Evolutionary conservation across 2,888 invertebrate genomes (phyloP).

Genomic region (Polydrusus cervinus): DNA sequence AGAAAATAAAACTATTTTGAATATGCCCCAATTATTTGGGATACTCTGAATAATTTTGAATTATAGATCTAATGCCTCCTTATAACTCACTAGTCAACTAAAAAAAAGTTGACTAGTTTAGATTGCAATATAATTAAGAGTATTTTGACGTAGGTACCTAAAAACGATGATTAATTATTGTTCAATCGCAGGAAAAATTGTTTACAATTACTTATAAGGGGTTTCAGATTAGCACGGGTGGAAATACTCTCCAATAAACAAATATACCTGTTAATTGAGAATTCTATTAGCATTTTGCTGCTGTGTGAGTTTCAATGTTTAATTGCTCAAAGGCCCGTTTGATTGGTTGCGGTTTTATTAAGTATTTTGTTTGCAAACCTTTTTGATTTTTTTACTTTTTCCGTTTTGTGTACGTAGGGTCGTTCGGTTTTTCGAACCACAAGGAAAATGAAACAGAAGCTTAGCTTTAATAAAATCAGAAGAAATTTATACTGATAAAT

Average conservation of each 20-base stretch:
- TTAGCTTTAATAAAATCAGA: no score
- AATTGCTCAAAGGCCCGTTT: conserved; percentile 41
- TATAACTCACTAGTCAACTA: no score
- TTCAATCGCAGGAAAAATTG: not conserved
- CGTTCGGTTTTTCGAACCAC: not conserved
- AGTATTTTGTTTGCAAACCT: conserved; percentile 12
- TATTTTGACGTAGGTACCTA: no score
- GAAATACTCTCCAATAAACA: conserved; percentile 27
- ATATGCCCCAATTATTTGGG: no score
- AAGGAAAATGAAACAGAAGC: not conserved
- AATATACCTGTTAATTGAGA: conserved; percentile 33
- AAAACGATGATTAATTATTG: no score
- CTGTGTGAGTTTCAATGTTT: conserved; percentile 31
- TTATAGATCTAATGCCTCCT: no score
- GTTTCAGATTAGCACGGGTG: not conserved
- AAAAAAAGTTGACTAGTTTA: no score
- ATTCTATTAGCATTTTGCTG: conserved; percentile 43
- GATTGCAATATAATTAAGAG: no score
- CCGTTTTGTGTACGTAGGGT: not conserved
- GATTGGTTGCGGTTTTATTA: conserved; percentile 32
- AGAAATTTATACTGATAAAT: no score
- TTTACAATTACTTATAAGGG: not conserved
- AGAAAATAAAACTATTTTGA: no score
- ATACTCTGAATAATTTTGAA: no score
- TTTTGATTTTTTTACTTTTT: conserved; percentile 14